These are phyloP conservation scores for Hoplostethus mediterraneus DNA, from an alignment of 2,797 vertebrate genomes.

Conservation along the genomic window DNA sequence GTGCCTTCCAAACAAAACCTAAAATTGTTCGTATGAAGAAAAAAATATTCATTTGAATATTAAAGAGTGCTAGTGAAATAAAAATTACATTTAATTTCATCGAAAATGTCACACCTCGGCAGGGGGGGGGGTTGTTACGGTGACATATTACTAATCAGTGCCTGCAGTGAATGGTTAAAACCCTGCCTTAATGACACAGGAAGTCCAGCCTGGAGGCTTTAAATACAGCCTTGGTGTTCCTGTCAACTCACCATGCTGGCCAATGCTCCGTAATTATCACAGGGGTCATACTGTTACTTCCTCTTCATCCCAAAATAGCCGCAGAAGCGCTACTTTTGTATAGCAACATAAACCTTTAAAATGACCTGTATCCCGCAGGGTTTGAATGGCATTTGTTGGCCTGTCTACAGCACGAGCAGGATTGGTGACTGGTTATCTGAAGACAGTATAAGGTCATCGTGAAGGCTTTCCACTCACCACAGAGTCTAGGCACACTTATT, in stretches of 20 bases:
- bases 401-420: slow-evolving; percentile 27
- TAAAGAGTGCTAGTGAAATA: no score
- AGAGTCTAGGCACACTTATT: slow-evolving; percentile 46
- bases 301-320: slow-evolving; percentile 51
- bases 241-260: slow-evolving; percentile 40
- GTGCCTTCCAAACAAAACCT: slow-evolving; percentile 13
- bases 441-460: slow-evolving; percentile 47
- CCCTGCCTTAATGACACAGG: slow-evolving; percentile 13
- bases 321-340: slow-evolving; percentile 26
- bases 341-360: slow-evolving; percentile 36
- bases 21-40: background rate
- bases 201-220: slow-evolving; percentile 31
- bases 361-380: slow-evolving; percentile 28
- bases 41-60: no score
- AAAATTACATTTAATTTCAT: no score
- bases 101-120: no score
- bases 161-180: slow-evolving; percentile 15
- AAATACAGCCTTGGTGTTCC: slow-evolving; percentile 46
- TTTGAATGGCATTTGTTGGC: slow-evolving; percentile 40
- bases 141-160: slow-evolving; percentile 16
- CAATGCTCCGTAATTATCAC: slow-evolving; percentile 49
- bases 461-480: slow-evolving; percentile 52
- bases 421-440: slow-evolving; percentile 32
- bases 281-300: slow-evolving; percentile 54
- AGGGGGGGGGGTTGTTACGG: background rate